These are phyloP conservation scores for Syrrhaptes paradoxus DNA, from an alignment of 2,113 vertebrate species.

Conservation along the genomic window DNA sequence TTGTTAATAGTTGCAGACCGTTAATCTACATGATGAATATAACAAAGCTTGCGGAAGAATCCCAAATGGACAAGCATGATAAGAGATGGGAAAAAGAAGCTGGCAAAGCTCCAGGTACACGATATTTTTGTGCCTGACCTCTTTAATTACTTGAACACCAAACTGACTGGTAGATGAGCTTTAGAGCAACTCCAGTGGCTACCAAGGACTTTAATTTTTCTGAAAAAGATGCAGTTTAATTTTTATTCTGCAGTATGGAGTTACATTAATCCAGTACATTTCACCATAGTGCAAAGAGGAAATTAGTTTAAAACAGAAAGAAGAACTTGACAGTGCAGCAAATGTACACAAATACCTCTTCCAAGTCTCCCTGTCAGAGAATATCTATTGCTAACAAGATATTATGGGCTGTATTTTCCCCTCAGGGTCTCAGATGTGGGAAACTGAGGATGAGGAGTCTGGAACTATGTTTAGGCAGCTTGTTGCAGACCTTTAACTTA, in stretches of 20 bases:
- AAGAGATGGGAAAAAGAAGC: conserved; percentile 46
- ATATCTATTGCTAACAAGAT: neutral
- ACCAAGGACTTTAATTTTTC: neutral
- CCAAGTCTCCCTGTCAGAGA: neutral
- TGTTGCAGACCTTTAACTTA: neutral
- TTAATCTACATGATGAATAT: conserved; percentile 64
- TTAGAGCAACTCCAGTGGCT: conserved; percentile 12
- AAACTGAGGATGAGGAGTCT: neutral
- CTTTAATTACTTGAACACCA: conserved; percentile 54
- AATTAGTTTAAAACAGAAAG: neutral
- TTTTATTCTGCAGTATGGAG: neutral
- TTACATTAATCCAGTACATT: neutral
- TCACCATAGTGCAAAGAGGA: neutral
- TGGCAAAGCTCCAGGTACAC: conserved; percentile 45
- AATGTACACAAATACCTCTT: neutral
- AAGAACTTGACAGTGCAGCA: neutral
- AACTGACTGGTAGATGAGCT: conserved; percentile 20
- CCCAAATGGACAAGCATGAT: conserved; percentile 53
- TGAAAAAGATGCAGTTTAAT: neutral
- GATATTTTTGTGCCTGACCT: conserved; percentile 45
- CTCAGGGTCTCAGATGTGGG: neutral
- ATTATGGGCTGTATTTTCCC: neutral
- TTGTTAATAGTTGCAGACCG: conserved; percentile 58
- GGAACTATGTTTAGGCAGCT: neutral
- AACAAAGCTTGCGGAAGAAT: conserved; percentile 61